These are phyloP conservation scores for Varanus komodoensis DNA, from an alignment of 2,113 vertebrate species.

Conservation along the genomic window DNA sequence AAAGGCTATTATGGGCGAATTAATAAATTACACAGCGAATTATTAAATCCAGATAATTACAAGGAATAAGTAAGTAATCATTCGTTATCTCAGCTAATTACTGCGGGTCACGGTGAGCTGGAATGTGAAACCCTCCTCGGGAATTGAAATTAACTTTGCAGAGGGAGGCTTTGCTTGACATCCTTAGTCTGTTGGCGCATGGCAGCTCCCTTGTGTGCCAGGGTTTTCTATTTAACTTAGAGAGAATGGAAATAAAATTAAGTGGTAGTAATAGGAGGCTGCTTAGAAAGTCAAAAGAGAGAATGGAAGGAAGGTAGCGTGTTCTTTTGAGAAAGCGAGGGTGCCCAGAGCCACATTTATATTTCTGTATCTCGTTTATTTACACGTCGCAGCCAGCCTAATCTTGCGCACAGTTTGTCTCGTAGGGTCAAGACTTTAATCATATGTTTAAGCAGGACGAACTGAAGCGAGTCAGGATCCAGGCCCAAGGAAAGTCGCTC, in stretches of 20 bases:
- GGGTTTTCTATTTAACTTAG: slow-evolving; percentile 83
- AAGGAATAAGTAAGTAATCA: slow-evolving; percentile 98
- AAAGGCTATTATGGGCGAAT: slow-evolving; percentile 95
- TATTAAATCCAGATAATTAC: slow-evolving; percentile 99
- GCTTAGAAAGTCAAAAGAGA: slow-evolving; percentile 69
- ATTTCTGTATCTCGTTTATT: slow-evolving; percentile 6
- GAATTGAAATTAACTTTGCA: slow-evolving; percentile 96
- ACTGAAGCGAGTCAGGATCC: slow-evolving; percentile 16
- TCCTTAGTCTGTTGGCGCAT: slow-evolving; percentile 79
- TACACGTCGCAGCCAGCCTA: not conserved
- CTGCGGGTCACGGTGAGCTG: slow-evolving; percentile 93
- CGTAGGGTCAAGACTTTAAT: slow-evolving; percentile 30
- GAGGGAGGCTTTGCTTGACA: slow-evolving; percentile 86
- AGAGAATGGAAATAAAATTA: slow-evolving; percentile 86
- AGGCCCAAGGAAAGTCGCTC: slow-evolving; percentile 50
- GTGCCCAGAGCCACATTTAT: slow-evolving; percentile 38
- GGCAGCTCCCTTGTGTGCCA: slow-evolving; percentile 83
- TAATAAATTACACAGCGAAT: slow-evolving; percentile 99
- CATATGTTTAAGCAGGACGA: slow-evolving; percentile 39
- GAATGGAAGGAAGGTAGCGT: no score
- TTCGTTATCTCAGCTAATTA: slow-evolving; percentile 99
- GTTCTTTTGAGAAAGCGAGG: not conserved
- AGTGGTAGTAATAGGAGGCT: slow-evolving; percentile 79
- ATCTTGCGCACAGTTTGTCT: slow-evolving; percentile 10
- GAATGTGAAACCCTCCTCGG: slow-evolving; percentile 89